Base-by-base conservation (phyloP, 1,140 invertebrate species). In the Leptinotarsa defecta region DNA sequence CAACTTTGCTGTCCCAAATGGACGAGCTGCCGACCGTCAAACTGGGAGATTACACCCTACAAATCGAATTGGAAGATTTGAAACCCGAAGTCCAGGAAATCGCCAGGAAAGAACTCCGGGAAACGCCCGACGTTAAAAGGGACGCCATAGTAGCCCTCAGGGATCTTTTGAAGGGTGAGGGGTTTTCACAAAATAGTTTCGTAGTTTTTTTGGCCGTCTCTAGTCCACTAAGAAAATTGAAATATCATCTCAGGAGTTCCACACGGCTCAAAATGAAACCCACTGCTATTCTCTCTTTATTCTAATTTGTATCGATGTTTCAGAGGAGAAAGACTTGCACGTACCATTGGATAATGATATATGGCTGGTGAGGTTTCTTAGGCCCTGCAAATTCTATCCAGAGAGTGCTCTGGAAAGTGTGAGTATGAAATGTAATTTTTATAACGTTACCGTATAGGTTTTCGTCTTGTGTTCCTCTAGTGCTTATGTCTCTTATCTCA, bases 341-440 rank as follows among this genome's bases (percentile, higher is more conserved):
- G 88, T 89, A 62, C 94, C 94, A 2, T 80, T 89, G 13, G 89
- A 94, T 48, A 92, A 91, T 80, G 92, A 94, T 13, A 83, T 90
- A 1, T 95, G 91, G 91, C 85, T 94, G 0, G 88, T 93, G 4
- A 87, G 92, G 65, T 95, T 94, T 80, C 84, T 95, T 17, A 88
- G 94, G 24, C 93, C 93, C 1, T 91, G 90, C 83, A 94, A 95
- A 85, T 95, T 92, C 83, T 94, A 95, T 81, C 92, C 93, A 2
- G 91, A 94, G 74, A 94, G 93, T 77, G 90, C 94, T 1, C 84
- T 88, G 52, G 89, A 92, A 63, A 85, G 94, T 86, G 92, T 94
- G 83, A 91, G 79, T 77, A 75, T 19, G n/a, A 43, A 43, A 43
- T 43, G 34, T 2, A 11, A 1, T 34, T 8, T 43, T 43, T 43